Percentiles rank a stretch among this genome's conserved stretches.
phyloP scores from a whole-genome alignment of 2,113 vertebrate species.

The Austrofundulus limnaeus region DNA sequence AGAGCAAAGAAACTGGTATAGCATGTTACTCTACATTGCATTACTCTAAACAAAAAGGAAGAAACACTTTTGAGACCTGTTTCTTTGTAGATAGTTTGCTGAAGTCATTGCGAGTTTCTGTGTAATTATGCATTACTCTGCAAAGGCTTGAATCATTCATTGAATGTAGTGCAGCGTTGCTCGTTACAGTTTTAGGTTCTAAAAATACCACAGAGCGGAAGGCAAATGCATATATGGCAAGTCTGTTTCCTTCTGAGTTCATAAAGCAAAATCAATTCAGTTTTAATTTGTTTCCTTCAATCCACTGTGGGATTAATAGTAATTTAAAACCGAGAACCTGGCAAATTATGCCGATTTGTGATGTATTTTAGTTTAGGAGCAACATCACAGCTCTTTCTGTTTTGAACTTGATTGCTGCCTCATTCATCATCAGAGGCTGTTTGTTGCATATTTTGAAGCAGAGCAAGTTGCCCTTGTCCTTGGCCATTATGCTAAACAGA shows the following conservation, averaged over 20 bases:
- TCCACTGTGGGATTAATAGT: conserved; percentile 15
- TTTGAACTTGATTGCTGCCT: conserved; percentile 35
- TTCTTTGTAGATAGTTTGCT: conserved; percentile 30
- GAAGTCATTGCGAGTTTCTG: conserved; percentile 36
- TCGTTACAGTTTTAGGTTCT: conserved; percentile 67
- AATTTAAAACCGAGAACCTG: conserved; percentile 32
- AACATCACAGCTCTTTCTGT: conserved; percentile 20
- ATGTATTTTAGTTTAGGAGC: conserved; percentile 22
- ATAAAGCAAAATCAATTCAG: conserved; percentile 28
- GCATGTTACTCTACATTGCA: conserved; percentile 18
- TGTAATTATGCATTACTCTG: conserved; percentile 62
- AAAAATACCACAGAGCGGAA: conserved; percentile 57
- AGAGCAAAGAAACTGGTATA: conserved; percentile 9
- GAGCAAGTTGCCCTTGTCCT: conserved; percentile 66
- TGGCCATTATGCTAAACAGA: conserved; percentile 61
- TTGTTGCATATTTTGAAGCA: conserved; percentile 47
- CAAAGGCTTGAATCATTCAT: conserved; percentile 72
- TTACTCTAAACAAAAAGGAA: conserved; percentile 18
- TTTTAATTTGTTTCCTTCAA: conserved; percentile 5
- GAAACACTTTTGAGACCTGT: conserved; percentile 18
- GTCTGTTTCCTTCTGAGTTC: conserved; percentile 46
- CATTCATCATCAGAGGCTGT: conserved; percentile 43
- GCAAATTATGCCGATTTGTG: conserved; percentile 19
- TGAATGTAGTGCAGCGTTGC: conserved; percentile 53
- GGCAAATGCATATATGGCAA: conserved; percentile 54